Conservation (phyloP, 1,140 invertebrate genomes). For the Halesus radiatus region DNA sequence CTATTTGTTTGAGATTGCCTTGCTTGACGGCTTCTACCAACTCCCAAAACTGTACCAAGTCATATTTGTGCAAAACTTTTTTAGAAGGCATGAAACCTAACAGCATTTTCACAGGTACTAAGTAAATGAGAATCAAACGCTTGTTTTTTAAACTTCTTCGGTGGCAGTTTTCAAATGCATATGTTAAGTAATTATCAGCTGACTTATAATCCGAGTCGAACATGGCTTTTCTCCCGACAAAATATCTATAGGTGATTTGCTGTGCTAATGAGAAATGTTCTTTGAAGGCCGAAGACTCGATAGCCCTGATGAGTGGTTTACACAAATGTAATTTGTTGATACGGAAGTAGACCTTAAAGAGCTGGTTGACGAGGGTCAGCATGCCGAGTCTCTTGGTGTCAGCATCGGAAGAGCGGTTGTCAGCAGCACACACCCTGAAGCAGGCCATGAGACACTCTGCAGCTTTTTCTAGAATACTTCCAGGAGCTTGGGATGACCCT, state of each 20-base stretch:
- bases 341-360: conserved; percentile 97
- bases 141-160: conserved; percentile 89
- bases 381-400: conserved; percentile 96
- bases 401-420: conserved; percentile 87
- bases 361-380: conserved; percentile 95
- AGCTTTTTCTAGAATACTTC: conserved; percentile 91
- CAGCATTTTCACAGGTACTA: conserved; percentile 98
- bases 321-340: conserved; percentile 98
- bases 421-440: conserved; percentile 96
- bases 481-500: conserved; percentile 69
- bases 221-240: conserved; percentile 97
- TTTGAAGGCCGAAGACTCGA: conserved; percentile 91
- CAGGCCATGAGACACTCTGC: conserved; percentile 94
- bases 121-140: conserved; percentile 93
- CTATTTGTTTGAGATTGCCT: conserved; percentile 89
- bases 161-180: conserved; percentile 94
- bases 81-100: conserved; percentile 91
- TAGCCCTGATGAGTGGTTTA: conserved; percentile 95
- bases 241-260: conserved; percentile 97
- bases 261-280: conserved; percentile 89
- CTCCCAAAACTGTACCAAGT: conserved; percentile 91
- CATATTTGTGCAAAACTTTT: conserved; percentile 87
- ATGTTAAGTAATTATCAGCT: conserved; percentile 93
- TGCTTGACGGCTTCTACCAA: conserved; percentile 89
- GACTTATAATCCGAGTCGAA: conserved; percentile 96